Percentiles rank a stretch among this genome's conserved stretches.
These are phyloP conservation scores for Drosophila eugracilis DNA, from an alignment of 1,140 invertebrate genomes.

Conservation along the genomic window DNA sequence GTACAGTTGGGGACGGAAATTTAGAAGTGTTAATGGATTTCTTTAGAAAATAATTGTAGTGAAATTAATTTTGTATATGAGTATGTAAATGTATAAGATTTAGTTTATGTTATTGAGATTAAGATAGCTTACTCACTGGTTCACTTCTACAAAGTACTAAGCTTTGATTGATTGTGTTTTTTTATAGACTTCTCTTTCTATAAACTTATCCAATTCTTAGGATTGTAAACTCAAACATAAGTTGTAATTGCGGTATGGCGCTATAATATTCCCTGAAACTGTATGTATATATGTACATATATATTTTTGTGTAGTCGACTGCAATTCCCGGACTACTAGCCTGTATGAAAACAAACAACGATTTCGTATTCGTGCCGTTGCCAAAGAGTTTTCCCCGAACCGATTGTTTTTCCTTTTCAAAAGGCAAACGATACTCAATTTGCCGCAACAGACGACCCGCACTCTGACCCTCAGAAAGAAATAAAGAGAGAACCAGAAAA, in stretches of 20 bases:
- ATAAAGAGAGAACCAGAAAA: neutral
- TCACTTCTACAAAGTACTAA: no score
- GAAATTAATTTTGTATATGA: no score
- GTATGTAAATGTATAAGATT: no score
- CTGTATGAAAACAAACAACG: conserved; percentile 38
- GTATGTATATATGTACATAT: no score
- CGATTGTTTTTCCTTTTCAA: conserved; percentile 6
- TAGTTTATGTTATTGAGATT: no score
- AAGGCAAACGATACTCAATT: conserved; percentile 27
- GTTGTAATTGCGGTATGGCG: neutral
- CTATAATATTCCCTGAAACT: neutral
- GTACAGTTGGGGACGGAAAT: neutral
- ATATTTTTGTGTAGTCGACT: conserved; percentile 9
- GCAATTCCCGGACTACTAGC: conserved; percentile 29
- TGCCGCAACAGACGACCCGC: conserved; percentile 42
- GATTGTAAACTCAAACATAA: neutral
- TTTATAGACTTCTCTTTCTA: neutral
- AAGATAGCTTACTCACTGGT: no score
- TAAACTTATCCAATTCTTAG: neutral
- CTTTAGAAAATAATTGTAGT: no score
- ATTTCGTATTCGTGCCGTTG: conserved; percentile 31
- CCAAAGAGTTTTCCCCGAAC: conserved; percentile 51
- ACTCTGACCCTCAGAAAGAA: conserved; percentile 39
- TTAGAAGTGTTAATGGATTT: neutral
- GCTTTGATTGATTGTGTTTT: neutral